These are phyloP conservation scores for Tapirus terrestris DNA, from an alignment of 2,113 vertebrate species.

Conservation along the genomic window DNA sequence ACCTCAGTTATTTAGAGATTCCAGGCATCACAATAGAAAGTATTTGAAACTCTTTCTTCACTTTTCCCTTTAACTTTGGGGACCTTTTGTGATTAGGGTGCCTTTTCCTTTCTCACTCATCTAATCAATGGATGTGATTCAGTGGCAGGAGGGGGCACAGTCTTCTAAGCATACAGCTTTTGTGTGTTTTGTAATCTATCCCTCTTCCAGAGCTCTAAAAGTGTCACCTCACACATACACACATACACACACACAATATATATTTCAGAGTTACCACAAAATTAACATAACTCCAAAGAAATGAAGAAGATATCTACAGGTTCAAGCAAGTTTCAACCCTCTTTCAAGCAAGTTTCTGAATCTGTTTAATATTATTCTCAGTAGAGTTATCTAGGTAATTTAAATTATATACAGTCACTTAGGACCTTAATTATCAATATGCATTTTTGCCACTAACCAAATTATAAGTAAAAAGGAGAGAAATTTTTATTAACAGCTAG, in stretches of 20 bases:
- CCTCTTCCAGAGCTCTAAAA: not conserved
- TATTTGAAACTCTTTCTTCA: not conserved
- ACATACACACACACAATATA: too few species aligned
- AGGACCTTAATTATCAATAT: not conserved
- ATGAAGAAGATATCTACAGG: not conserved
- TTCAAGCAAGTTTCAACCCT: not conserved
- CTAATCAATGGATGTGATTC: not conserved
- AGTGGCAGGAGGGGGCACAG: not conserved
- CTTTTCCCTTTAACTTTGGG: not conserved
- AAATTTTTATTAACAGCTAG: not conserved
- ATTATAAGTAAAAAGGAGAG: not conserved
- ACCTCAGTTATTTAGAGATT: not conserved
- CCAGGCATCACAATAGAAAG: not conserved
- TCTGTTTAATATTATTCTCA: not conserved
- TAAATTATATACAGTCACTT: not conserved
- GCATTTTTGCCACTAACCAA: not conserved
- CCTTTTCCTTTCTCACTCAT: not conserved
- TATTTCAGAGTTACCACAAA: not conserved
- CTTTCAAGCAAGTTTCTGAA: not conserved
- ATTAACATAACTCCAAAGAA: not conserved
- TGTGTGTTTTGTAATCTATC: not conserved
- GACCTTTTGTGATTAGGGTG: not conserved
- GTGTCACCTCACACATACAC: not conserved
- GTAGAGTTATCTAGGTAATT: not conserved
- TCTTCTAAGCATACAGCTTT: not conserved